These are phyloP conservation scores for Petrosia ficiformis DNA, from an alignment of 37 sponge, comb jelly and placozoan species.

Conservation along the genomic window DNA sequence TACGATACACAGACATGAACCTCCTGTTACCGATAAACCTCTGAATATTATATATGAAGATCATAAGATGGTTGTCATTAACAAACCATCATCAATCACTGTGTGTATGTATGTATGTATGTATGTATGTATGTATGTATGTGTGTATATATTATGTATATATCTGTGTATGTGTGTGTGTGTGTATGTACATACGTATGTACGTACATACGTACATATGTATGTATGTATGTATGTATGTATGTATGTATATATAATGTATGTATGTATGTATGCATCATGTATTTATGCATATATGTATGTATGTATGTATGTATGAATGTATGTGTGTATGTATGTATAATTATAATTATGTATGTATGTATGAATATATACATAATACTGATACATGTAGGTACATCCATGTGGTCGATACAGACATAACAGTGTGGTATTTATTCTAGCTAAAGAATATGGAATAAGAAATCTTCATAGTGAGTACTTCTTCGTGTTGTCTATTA, in stretches of 20 bases:
- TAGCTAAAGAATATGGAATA: conserved; percentile 72
- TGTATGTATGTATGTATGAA: no score
- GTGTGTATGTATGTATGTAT: no score
- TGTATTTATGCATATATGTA: no score
- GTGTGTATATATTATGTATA: no score
- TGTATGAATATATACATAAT: not conserved
- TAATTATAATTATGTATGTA: not conserved
- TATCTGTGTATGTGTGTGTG: not conserved
- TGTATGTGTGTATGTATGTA: no score
- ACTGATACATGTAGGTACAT: conserved; percentile 65
- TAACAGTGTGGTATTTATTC: conserved; percentile 76
- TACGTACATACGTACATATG: not conserved
- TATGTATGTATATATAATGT: no score
- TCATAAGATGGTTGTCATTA: conserved; percentile 68
- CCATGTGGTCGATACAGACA: conserved; percentile 93
- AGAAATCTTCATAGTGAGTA: conserved; percentile 72
- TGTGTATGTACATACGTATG: not conserved
- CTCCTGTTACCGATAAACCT: conserved; percentile 74
- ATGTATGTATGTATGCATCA: no score
- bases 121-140: no score
- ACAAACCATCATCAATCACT: conserved; percentile 94
- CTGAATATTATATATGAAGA: conserved; percentile 62
- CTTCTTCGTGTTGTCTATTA: not conserved
- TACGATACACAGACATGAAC: conserved; percentile 89
- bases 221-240: no score